Evolutionary conservation across 2,113 vertebrate species (phyloP).

Genomic region (Megaptera novaeangliae): DNA sequence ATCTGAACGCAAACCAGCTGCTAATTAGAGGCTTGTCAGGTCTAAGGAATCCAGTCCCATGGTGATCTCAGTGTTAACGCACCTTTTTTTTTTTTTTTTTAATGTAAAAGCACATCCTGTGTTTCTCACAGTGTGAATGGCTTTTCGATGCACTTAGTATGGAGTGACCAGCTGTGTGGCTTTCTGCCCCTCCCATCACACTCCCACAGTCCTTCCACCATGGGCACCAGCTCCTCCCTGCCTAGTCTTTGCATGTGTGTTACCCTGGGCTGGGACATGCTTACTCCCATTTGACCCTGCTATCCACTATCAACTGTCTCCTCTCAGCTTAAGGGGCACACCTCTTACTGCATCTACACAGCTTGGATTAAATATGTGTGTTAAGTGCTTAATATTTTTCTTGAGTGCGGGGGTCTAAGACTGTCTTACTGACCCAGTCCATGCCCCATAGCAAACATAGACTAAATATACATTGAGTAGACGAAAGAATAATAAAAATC

Average conservation of each 20-base stretch:
- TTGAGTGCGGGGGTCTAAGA: background rate
- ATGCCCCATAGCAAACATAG: background rate
- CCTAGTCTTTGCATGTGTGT: rapidly evolving
- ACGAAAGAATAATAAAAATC: background rate
- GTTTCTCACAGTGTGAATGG: background rate
- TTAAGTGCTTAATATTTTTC: background rate
- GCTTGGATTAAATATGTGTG: background rate
- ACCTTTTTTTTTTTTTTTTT: background rate
- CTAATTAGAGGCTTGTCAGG: conserved; percentile 60
- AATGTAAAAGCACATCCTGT: background rate
- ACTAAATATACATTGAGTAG: background rate
- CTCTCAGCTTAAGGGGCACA: background rate
- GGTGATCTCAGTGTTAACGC: conserved; percentile 12
- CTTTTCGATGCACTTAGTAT: background rate
- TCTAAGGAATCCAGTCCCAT: background rate
- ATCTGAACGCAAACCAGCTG: conserved; percentile 31
- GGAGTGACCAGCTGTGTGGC: background rate
- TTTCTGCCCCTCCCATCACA: rapidly evolving
- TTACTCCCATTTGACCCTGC: rapidly evolving
- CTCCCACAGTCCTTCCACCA: background rate
- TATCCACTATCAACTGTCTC: background rate
- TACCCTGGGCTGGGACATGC: rapidly evolving
- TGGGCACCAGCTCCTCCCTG: rapidly evolving
- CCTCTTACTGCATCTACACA: background rate
- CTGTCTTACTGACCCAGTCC: background rate